Conservation (phyloP, 2,888 invertebrate genomes). For the Scaptomyza flava region DNA sequence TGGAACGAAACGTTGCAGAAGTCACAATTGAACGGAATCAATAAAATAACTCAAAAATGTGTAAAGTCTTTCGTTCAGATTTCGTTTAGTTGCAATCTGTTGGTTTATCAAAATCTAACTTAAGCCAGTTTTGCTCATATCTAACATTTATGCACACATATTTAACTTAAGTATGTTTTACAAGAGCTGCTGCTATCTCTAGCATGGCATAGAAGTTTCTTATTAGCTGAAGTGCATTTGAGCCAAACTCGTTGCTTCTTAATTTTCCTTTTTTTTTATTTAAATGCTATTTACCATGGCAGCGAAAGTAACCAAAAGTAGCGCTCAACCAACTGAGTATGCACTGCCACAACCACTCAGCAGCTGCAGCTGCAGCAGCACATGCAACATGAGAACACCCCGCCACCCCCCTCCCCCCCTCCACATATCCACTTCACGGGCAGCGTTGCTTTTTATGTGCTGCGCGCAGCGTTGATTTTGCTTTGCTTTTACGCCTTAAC, state of each 20-base stretch:
- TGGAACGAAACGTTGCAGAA: too few species aligned
- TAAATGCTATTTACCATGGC: constrained; percentile 39
- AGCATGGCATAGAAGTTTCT: constrained; percentile 15
- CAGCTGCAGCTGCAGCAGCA: constrained; percentile 6
- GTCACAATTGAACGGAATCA: too few species aligned
- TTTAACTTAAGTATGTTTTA: background rate
- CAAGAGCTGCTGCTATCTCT: constrained; percentile 9
- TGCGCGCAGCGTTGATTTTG: constrained; percentile 45
- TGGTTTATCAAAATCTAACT: background rate
- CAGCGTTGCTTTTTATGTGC: constrained; percentile 26
- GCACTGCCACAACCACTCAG: constrained; percentile 35
- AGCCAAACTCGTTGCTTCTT: constrained; percentile 29
- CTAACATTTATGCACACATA: background rate
- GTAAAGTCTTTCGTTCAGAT: too few species aligned
- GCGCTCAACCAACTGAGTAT: constrained; percentile 12
- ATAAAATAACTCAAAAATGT: too few species aligned
- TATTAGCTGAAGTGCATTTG: constrained; percentile 48
- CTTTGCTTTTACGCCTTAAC: constrained; percentile 23
- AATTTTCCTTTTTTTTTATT: background rate
- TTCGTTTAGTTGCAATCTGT: too few species aligned
- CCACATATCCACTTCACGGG: constrained; percentile 7
- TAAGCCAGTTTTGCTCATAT: constrained; percentile 3
- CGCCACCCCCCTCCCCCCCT: too few species aligned
- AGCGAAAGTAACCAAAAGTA: constrained; percentile 31
- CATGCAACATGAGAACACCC: constrained; percentile 8